phyloP scores from a whole-genome alignment of 2,797 vertebrate genomes.

The Cirrhinus mrigala region DNA sequence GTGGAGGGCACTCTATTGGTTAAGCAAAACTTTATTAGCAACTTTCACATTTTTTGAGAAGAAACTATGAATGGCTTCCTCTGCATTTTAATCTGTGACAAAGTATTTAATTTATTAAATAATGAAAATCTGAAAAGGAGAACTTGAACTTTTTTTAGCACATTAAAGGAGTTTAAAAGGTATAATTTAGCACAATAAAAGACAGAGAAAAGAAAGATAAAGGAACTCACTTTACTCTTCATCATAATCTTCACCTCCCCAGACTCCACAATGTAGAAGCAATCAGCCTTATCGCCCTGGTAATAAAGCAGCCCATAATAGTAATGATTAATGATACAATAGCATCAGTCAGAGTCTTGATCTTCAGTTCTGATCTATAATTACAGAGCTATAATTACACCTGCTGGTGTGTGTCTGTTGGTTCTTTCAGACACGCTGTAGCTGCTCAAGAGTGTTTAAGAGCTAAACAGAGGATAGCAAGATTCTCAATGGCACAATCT shows the following conservation, averaged over 20 bases:
- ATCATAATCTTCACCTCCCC: conserved; percentile 98
- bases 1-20: neutral
- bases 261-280: conserved; percentile 95
- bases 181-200: neutral
- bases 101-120: neutral
- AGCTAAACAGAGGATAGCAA: conserved; percentile 6
- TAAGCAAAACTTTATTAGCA: neutral
- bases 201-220: neutral
- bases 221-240: conserved; percentile 92
- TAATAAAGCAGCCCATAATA: conserved; percentile 37
- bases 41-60: neutral
- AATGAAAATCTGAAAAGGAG: neutral
- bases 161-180: neutral
- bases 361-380: conserved; percentile 31
- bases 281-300: conserved; percentile 94
- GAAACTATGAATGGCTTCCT: neutral
- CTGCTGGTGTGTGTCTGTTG: neutral
- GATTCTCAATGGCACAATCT: neutral
- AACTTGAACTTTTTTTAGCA: conserved; percentile 15
- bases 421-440: conserved; percentile 4
- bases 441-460: neutral
- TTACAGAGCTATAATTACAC: conserved; percentile 32
- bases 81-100: neutral
- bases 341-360: conserved; percentile 22
- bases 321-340: conserved; percentile 41